Evolutionary conservation across 2,113 vertebrate species (phyloP), one percentile per base, ranked within the genome.

Genomic region (Galeopterus variegatus): DNA sequence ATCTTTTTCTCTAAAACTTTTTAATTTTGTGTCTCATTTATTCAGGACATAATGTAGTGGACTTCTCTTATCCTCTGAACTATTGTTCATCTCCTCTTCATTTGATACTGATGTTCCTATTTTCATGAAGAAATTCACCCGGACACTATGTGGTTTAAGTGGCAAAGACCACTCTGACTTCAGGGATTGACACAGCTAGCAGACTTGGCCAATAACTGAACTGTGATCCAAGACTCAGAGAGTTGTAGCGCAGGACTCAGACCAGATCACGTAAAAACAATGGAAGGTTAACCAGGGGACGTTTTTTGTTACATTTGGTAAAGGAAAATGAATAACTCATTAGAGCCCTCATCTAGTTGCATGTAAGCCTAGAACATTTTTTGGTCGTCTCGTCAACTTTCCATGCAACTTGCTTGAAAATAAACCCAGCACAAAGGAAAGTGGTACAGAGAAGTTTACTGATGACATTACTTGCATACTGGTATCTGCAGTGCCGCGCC

Each of bases 401-500:
- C 24, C 48, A 69, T 58, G 9, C 28, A 26, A 5, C 50, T 90
- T 83, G 60, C 48, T 36, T 95, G 60, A 33, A 77, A 94, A 33
- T n/a, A 89, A 92, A n/a, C 48, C 33, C n/a, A 58, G 6, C 36
- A 92, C 21, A 76, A 54, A 72, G 12, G 18, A 69, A 87, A 54
- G 28, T 3, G 72, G 36, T 58, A 19, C 6, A 48, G n/a, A 21
- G 77, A 70, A 11, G 12, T 15, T 36, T 24, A 15, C 13, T 15
- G 58, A 52, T 75, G 72, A 14, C 4, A 2, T 4, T 69, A 3
- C 3, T 36, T n/a, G 14, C 41, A 13, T 48, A 2, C 33, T 24
- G 5, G 5, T 6, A 52, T 54, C 15, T 26, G 58, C 8, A 7
- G 2, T 31, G n/a, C 19, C 54, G 0, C 2, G 0, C 9, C 1